Base-by-base conservation (phyloP, 2,888 invertebrate species). In the Plebejus melissa region DNA sequence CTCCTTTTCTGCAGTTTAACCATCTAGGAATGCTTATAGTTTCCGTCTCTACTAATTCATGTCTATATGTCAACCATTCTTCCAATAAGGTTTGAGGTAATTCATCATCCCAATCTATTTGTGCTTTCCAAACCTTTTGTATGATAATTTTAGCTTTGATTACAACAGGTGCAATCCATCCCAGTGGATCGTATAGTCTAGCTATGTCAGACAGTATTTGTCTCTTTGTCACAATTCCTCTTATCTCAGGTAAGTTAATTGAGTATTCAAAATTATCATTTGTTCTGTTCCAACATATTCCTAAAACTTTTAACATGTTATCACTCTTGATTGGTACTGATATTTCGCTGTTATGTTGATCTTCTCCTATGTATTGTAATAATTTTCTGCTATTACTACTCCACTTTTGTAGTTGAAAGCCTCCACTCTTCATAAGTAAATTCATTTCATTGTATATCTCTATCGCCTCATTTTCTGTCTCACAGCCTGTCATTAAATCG, bases 351-450 rank as follows among this genome's bases (percentile, higher is more conserved):
- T 58, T 50, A 28, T 28, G 28, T n/a, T 77, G 57, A 1, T 77
- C 72, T 58, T 74, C 36, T n/a, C 57, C 60, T 50, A 82, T 79
- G 57, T 78, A 58, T 69, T 80, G 57, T 75, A 82, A 71, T 32
- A 82, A 75, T 0, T 50, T 46, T 1, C 78, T 11, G 69, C 60
- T 76, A 69, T 81, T 83, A 32, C 80, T 82, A n/a, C 78, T 76
- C 82, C 82, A 83, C 75, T 84, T 82, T 76, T 83, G 82, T 2
- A 83, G 41, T 58, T 76, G 22, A 74, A 82, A 82, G 4, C 82
- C 80, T 11, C 82, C 81, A 6, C 70, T 7, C 7, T 65, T 79
- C 79, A 82, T 78, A 9, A 82, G 36, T 4, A 76, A 58, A 65
- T 77, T 81, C 77, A 82, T 79, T 36, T 82, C 76, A 1, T 80